Percentiles rank a stretch among this genome's conserved stretches.
These are phyloP conservation scores for Malurus splendens DNA, from an alignment of 2,797 vertebrate genomes.

Conservation along the genomic window DNA sequence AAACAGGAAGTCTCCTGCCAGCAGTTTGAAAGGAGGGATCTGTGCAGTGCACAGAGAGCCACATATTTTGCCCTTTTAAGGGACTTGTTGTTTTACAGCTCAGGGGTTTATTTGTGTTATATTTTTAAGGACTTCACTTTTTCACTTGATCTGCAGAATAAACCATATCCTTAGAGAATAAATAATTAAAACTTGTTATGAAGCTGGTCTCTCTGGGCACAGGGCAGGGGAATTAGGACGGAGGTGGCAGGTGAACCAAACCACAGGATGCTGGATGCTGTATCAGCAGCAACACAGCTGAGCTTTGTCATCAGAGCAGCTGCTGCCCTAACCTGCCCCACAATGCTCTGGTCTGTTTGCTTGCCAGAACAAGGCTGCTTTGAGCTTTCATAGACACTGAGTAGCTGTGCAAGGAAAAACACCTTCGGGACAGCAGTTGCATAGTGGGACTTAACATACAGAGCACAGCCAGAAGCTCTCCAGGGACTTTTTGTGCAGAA, in stretches of 20 bases:
- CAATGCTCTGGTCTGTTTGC: background rate
- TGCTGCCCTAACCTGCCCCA: slow-evolving; percentile 21
- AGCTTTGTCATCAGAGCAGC: slow-evolving; percentile 21
- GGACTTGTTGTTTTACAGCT: slow-evolving; percentile 48
- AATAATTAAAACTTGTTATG: slow-evolving; percentile 32
- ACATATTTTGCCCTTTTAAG: slow-evolving; percentile 67
- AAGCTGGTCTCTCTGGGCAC: background rate
- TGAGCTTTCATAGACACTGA: background rate
- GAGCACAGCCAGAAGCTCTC: background rate
- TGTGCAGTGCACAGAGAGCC: background rate
- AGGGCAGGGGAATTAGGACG: background rate
- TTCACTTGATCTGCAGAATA: slow-evolving; percentile 51
- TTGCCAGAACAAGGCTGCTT: slow-evolving; percentile 44
- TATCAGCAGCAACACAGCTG: slow-evolving; percentile 42
- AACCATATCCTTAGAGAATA: background rate
- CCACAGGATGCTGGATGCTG: background rate
- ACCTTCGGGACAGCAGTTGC: background rate
- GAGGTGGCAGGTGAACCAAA: slow-evolving; percentile 42
- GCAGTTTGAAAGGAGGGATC: slow-evolving; percentile 54
- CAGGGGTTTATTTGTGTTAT: slow-evolving; percentile 35
- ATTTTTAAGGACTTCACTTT: slow-evolving; percentile 14
- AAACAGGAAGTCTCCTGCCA: slow-evolving; percentile 66
- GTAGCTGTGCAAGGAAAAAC: background rate
- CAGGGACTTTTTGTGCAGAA: background rate
- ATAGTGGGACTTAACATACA: background rate